Evolutionary conservation across 2,113 vertebrate genomes (phyloP).

Genomic region (Plectropomus leopardus): DNA sequence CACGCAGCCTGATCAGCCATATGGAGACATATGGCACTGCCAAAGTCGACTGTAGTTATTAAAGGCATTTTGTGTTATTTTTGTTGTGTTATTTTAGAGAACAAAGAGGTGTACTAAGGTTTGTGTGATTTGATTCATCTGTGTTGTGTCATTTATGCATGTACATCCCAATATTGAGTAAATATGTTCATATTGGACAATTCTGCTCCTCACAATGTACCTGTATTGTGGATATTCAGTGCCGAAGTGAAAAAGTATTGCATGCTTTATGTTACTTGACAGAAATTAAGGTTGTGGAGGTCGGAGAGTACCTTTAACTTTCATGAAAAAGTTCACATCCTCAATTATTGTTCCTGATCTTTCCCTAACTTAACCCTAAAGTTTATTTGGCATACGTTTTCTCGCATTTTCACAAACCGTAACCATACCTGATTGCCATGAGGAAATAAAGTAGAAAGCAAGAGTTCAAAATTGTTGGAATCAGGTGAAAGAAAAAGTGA

Average conservation of each 20-base stretch:
- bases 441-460: too few species aligned
- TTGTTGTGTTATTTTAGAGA: not conserved
- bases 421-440: not conserved
- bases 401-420: not conserved
- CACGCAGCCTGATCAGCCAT: constrained; percentile 47
- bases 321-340: not conserved
- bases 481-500: not conserved
- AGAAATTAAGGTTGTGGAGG: not conserved
- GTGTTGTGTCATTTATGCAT: not conserved
- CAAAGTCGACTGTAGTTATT: constrained; percentile 23
- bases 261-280: not conserved
- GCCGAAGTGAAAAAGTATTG: too few species aligned
- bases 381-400: not conserved
- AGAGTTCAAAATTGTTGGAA: not conserved
- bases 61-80: not conserved
- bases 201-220: too few species aligned
- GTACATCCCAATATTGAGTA: not conserved
- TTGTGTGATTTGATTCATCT: not conserved
- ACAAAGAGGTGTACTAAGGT: not conserved
- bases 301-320: not conserved
- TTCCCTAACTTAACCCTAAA: too few species aligned
- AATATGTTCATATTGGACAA: not conserved
- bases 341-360: not conserved
- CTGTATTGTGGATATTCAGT: not conserved
- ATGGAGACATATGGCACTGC: constrained; percentile 38